These are phyloP conservation scores for Hyalella azteca DNA, from an alignment of 2,888 invertebrate genomes.

Conservation along the genomic window DNA sequence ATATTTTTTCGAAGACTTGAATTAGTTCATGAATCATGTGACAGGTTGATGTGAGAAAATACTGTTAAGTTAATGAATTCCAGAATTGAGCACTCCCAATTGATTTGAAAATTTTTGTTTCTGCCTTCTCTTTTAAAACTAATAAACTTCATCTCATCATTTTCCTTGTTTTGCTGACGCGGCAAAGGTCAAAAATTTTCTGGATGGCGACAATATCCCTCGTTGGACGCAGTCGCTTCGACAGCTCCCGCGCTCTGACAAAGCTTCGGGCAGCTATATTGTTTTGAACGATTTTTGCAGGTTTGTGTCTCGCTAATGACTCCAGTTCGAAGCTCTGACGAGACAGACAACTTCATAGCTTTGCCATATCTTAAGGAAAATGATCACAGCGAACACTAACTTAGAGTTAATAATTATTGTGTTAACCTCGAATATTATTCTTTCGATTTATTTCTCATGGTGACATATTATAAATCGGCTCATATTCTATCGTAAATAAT, in stretches of 20 bases:
- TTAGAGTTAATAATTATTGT: no score
- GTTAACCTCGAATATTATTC: no score
- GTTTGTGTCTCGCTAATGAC: neutral
- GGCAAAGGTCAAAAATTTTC: constrained; percentile 9
- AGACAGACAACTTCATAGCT: neutral
- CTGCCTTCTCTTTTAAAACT: constrained; percentile 11
- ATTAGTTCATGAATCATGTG: no score
- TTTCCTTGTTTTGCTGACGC: neutral
- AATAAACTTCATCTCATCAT: constrained; percentile 20
- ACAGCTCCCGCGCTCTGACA: neutral
- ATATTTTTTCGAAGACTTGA: no score
- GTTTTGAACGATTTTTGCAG: neutral
- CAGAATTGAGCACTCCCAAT: neutral
- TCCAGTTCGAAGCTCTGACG: neutral
- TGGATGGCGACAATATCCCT: constrained; percentile 1
- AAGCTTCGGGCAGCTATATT: neutral
- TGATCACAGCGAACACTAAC: neutral
- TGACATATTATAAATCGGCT: no score
- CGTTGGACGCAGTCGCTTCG: neutral
- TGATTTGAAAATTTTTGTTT: neutral
- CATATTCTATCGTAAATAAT: no score
- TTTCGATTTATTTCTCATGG: no score
- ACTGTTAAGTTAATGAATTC: no score
- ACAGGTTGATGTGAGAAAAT: no score
- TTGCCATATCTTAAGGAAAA: neutral